Conservation (phyloP, 2,797 vertebrate species). For the Emydoidea blandingii region DNA sequence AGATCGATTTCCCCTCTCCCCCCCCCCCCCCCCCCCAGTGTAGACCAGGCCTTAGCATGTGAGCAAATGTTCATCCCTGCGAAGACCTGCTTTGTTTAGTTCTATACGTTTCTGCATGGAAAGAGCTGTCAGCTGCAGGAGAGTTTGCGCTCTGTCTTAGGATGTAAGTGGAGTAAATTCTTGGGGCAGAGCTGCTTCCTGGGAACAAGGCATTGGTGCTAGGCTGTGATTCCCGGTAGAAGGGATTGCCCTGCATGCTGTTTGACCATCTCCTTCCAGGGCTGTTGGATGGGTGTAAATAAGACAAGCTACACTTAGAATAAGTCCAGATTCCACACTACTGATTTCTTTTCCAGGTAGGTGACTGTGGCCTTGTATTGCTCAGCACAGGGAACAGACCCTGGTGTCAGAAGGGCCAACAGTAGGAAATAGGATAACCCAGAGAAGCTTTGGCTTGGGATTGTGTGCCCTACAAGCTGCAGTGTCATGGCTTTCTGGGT, state of each 20-base stretch:
- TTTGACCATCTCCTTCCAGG: background rate
- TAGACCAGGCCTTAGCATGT: too few relatives aligned
- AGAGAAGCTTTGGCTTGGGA: background rate
- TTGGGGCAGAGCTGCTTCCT: background rate
- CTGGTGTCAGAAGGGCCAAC: background rate
- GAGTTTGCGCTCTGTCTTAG: background rate
- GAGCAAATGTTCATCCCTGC: too few relatives aligned
- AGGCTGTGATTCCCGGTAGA: background rate
- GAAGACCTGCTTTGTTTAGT: too few relatives aligned
- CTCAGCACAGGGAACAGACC: background rate
- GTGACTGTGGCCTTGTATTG: background rate
- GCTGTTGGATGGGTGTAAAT: background rate
- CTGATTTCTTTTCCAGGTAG: background rate
- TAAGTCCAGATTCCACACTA: background rate
- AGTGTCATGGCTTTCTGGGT: background rate
- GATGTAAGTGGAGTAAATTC: background rate
- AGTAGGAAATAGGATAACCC: background rate
- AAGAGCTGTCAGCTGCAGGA: too few relatives aligned
- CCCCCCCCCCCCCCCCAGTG: too few relatives aligned
- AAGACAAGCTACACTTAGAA: background rate
- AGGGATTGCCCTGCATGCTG: background rate
- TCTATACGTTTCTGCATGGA: too few relatives aligned
- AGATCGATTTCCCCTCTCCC: too few relatives aligned
- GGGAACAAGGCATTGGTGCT: background rate
- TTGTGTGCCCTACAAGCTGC: background rate